Evolutionary conservation across 2,888 invertebrate species (phyloP), one percentile per base, ranked within the genome.

Genomic region (Ectemnius continuus): DNA sequence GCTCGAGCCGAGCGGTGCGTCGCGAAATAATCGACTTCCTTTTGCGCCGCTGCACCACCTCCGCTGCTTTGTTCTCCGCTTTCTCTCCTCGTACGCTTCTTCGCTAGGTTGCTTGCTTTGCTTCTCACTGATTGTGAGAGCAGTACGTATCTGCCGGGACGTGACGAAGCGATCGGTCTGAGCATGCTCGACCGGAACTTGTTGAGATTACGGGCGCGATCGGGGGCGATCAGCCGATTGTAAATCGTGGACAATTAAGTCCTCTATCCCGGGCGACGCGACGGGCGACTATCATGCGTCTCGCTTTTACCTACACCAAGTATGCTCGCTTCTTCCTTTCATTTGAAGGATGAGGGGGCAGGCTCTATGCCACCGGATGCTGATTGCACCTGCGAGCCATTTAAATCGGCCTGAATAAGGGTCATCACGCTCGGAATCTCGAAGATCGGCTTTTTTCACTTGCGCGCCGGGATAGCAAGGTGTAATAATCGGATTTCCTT

Each of bases 11-110:
- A n/a, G n/a, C n/a, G 70, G 67, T 56, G 66, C 67, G 59, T 48
- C 70, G 64, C 71, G 70, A 81, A 80, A 77, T 75, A 70, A 80
- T 80, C 80, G 75, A 75, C 80, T 80, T 74, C 76, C 76, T 70
- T 76, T 74, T 70, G 63, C 63, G 62, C 61, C n/a, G n/a, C 0
- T 52, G 14, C 52, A 16, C 52, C 36, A 16, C 52, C 52, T 52
- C 52, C 52, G 14, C 8, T 52, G 16, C 16, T 14, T n/a, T 62
- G 36, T 57, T 52, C n/a, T 28, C 36, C 20, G 57, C 26, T 16
- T 14, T 5, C 48, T 56, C 45, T 23, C 18, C 58, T 71, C 61
- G 58, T 67, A 48, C 65, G 62, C 26, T n/a, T 59, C 46, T 63
- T 74, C 68, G 57, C 66, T 74, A 36, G 36, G 36, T 47, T 26